Base-by-base conservation (phyloP, 2,113 vertebrate genomes). In the Ammodramus savannarum region DNA sequence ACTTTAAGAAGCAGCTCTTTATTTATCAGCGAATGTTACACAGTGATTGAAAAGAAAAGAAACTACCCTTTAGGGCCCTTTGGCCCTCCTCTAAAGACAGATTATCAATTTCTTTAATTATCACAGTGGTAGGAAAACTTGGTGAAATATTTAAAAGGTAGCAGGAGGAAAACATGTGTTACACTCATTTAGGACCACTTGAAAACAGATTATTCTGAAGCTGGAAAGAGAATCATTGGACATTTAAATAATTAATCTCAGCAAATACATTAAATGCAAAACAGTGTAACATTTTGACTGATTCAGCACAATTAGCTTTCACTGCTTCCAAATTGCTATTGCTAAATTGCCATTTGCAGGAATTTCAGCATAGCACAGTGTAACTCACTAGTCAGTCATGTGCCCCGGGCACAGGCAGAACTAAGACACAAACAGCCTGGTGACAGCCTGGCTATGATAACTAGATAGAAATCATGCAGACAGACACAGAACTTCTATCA, bases 191-290 rank as follows among this genome's bases (percentile, higher is more conserved):
- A 95, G 75, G 71, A 88, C 19, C 43, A 91, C 85, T 72, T 82
- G 79, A 84, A 94, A 95, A 90, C 22, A 81, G 57, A 67, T 85
- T 83, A 93, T 96, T 96, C 87, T 80, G 87, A 87, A 95, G 68
- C 97, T 29, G 26, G 79, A 86, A 96, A 62, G 78, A 68, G 63
- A 96, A 84, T 67, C 67, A 67, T 71, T 96, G 83, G 76, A 90
- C 44, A 94, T 93, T 92, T 97, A 97, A 97, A 97, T 97, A 97
- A 97, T 97, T 95, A 83, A 88, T 91, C 93, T 91, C 76, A 78
- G 54, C 59, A 96, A 96, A 96, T 75, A 94, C 90, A 90, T 97
- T 96, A 96, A 86, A 96, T 43, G 63, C 9, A 38, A 95, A 95
- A 41, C 38, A 75, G 65, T 75, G 83, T 86, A 97, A 94, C 77